Percentiles rank a stretch among this genome's conserved stretches.
Evolutionary conservation across 2,888 invertebrate species (phyloP).

Genomic region (Leucoma salicis): DNA sequence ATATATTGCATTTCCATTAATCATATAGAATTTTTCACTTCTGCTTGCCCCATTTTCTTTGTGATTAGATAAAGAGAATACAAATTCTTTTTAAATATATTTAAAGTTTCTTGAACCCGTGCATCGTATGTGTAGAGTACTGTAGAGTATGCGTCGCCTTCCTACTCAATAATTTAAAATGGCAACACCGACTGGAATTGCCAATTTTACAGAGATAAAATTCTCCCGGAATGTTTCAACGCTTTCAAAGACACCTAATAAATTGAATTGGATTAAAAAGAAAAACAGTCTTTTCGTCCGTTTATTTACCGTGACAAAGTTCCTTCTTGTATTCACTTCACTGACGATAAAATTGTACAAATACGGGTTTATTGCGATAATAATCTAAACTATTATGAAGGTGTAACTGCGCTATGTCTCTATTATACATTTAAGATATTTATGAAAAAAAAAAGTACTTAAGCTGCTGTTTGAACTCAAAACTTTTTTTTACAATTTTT

Average conservation of each 20-base stretch:
- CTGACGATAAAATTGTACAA: too few relatives aligned
- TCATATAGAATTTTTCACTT: conserved; percentile 9
- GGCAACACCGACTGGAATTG: conserved; percentile 35
- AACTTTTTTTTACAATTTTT: too few relatives aligned
- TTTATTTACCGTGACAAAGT: too few relatives aligned
- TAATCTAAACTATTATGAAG: too few relatives aligned
- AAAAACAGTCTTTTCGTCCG: too few relatives aligned
- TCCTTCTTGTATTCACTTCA: not conserved
- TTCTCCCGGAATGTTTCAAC: conserved; percentile 9
- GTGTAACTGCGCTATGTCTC: too few relatives aligned
- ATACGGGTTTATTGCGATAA: too few relatives aligned
- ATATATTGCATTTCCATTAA: conserved; percentile 3
- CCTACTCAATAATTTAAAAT: conserved; percentile 64
- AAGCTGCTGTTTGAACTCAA: too few relatives aligned
- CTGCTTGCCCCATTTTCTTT: conserved; percentile 13
- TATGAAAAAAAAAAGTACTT: too few relatives aligned
- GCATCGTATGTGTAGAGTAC: conserved; percentile 39
- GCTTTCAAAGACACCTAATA: conserved; percentile 4
- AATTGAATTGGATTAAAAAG: conserved; percentile 7
- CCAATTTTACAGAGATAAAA: conserved; percentile 12
- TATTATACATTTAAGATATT: too few relatives aligned
- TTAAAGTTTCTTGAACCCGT: conserved; percentile 40
- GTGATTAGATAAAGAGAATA: conserved; percentile 17
- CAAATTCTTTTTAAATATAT: conserved; percentile 14
- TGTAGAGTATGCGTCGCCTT: conserved; percentile 51